Conservation (phyloP, 2,113 vertebrate genomes). For the Pantherophis guttatus region DNA sequence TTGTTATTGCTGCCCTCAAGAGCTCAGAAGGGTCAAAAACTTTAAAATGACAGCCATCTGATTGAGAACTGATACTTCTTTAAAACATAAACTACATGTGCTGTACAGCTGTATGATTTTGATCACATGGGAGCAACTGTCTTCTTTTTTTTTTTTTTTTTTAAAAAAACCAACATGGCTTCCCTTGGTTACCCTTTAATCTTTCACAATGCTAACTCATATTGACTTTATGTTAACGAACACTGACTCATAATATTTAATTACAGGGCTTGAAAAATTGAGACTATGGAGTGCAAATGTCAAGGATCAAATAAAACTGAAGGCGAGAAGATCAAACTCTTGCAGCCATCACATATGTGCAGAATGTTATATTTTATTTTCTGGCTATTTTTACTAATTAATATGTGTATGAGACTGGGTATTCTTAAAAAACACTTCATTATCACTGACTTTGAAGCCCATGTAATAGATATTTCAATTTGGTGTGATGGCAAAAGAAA, state of each 20-base stretch:
- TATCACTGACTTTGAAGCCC: background rate
- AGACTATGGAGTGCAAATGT: background rate
- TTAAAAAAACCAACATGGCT: background rate
- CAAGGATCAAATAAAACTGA: background rate
- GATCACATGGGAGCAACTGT: background rate
- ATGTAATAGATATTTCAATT: background rate
- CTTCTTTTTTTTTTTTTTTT: background rate
- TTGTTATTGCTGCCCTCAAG: background rate
- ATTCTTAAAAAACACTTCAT: background rate
- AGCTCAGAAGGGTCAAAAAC: background rate
- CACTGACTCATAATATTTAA: conserved; percentile 14
- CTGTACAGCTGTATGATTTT: background rate
- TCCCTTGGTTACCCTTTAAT: background rate
- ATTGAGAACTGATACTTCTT: background rate
- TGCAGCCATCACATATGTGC: background rate
- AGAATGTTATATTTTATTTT: background rate
- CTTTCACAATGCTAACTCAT: background rate
- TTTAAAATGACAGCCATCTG: background rate
- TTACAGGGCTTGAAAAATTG: background rate
- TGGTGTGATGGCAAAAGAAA: background rate
- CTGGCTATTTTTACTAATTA: background rate
- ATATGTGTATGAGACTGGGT: background rate
- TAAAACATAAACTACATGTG: background rate
- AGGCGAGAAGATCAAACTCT: background rate
- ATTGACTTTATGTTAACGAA: background rate